Conservation (phyloP, 1,140 invertebrate genomes). For the Drosophila sturtevanti region DNA sequence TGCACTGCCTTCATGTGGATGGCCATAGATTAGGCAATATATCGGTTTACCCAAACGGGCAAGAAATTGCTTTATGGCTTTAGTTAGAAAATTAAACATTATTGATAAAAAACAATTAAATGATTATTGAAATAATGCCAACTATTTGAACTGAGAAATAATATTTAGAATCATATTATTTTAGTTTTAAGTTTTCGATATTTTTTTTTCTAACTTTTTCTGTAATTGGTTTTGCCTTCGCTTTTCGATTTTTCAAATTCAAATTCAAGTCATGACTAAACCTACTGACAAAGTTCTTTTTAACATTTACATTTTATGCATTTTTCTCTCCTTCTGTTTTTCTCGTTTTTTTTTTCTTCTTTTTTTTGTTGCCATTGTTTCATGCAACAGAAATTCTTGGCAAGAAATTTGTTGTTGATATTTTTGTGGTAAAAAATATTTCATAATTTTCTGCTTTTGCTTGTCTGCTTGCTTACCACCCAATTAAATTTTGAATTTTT, state of each 20-base stretch:
- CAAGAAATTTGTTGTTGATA: slow-evolving; percentile 17
- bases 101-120: no score
- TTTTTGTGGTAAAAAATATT: slow-evolving; percentile 47
- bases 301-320: not conserved
- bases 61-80: not conserved
- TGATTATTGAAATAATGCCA: no score
- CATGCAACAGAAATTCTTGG: not conserved
- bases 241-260: not conserved
- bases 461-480: slow-evolving; percentile 36
- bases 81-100: slow-evolving; percentile 20
- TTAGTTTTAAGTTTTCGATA: no score
- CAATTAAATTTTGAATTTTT: slow-evolving; percentile 70
- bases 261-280: not conserved
- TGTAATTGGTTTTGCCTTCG: not conserved
- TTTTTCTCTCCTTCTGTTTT: not conserved
- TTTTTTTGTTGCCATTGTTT: no score
- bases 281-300: not conserved
- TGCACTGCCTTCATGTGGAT: not conserved
- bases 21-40: slow-evolving; percentile 42
- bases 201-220: not conserved
- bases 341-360: no score
- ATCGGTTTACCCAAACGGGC: not conserved
- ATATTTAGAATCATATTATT: no score
- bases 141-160: no score
- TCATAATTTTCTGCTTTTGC: slow-evolving; percentile 61